These are phyloP conservation scores for Leptinotarsa haldemani DNA, from an alignment of 2,888 invertebrate species.

Conservation along the genomic window DNA sequence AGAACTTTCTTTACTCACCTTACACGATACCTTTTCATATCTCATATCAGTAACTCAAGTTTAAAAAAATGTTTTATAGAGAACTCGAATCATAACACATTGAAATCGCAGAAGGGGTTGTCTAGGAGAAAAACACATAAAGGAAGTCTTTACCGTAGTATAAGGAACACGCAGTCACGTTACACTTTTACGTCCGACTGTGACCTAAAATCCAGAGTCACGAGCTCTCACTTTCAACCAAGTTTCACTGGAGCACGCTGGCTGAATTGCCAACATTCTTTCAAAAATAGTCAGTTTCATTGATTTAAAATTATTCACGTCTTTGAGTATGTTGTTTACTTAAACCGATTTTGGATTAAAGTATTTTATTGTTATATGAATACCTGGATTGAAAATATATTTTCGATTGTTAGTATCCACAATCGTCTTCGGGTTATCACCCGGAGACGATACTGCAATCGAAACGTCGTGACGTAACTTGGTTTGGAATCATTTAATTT, in stretches of 20 bases:
- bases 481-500: too few relatives aligned
- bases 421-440: too few relatives aligned
- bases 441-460: too few relatives aligned
- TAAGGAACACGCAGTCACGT: conserved; percentile 53
- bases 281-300: conserved; percentile 37
- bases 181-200: conserved; percentile 55
- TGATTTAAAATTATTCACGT: conserved; percentile 9
- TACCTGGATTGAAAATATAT: too few relatives aligned
- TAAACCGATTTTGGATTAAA: too few relatives aligned
- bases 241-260: conserved; percentile 46
- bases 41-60: neutral
- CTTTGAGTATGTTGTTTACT: neutral
- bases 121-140: conserved; percentile 37
- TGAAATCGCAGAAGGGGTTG: conserved; percentile 35
- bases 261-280: conserved; percentile 44
- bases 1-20: neutral
- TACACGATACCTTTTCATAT: neutral
- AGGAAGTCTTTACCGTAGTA: conserved; percentile 40
- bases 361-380: too few relatives aligned
- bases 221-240: conserved; percentile 56
- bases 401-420: too few relatives aligned
- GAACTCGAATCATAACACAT: conserved; percentile 14
- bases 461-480: too few relatives aligned
- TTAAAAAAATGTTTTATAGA: neutral
- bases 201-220: conserved; percentile 55